Evolutionary conservation across 2,113 vertebrate species (phyloP).

Genomic region (Lycaon pictus): DNA sequence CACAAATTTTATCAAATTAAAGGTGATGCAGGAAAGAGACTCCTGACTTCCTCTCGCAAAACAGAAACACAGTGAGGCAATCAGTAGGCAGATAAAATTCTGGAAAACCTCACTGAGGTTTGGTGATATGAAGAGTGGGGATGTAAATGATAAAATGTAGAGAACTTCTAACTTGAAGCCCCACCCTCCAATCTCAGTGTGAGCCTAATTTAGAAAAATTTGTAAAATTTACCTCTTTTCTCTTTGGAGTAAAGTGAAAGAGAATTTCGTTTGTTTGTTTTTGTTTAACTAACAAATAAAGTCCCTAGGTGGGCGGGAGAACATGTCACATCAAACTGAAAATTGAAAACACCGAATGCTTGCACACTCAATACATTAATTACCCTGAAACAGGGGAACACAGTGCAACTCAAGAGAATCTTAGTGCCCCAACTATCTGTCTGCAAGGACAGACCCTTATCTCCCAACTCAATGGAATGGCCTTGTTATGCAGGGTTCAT

Average conservation of each 20-base stretch:
- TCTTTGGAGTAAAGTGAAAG: background rate
- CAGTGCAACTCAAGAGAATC: background rate
- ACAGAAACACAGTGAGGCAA: background rate
- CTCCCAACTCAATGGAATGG: background rate
- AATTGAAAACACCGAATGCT: background rate
- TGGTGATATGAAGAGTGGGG: background rate
- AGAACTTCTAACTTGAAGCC: background rate
- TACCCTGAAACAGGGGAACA: background rate
- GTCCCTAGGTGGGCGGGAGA: background rate
- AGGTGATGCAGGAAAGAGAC: background rate
- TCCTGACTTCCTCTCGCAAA: background rate
- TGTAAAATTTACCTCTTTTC: background rate
- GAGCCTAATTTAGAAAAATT: background rate
- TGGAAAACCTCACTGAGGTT: background rate
- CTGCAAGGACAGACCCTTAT: background rate
- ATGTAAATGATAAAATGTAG: background rate
- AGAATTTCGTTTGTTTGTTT: background rate
- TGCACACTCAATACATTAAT: background rate
- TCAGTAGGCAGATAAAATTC: background rate
- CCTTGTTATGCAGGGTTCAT: background rate
- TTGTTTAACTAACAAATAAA: conserved; percentile 26
- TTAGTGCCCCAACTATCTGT: background rate
- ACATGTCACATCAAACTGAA: background rate
- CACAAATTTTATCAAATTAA: background rate
- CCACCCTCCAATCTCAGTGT: background rate